phyloP scores from a whole-genome alignment of 1,140 invertebrate species.

The Drosophila azteca region DNA sequence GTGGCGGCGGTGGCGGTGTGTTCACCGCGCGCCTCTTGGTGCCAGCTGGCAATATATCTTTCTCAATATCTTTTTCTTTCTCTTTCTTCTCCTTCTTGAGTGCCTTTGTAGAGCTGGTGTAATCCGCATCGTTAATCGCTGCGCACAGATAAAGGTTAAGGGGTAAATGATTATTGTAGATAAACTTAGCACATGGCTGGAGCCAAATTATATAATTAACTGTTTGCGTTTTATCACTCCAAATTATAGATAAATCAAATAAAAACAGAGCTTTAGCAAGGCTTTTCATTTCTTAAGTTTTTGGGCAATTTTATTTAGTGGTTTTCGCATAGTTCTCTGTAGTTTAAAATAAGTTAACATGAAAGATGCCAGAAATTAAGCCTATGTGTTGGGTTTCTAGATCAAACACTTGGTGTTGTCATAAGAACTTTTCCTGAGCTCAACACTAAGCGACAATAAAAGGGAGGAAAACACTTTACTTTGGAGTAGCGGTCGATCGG shows the following conservation, averaged over 20 bases:
- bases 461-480: conserved; percentile 5
- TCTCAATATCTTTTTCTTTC: conserved; percentile 53
- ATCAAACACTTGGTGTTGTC: conserved; percentile 23
- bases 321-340: conserved; percentile 29
- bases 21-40: conserved; percentile 50
- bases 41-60: conserved; percentile 50
- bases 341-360: conserved; percentile 47
- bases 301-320: conserved; percentile 44
- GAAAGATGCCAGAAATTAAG: conserved; percentile 3
- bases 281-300: conserved; percentile 44
- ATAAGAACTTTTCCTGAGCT: conserved; percentile 28
- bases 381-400: conserved; percentile 8
- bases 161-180: not conserved
- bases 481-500: not conserved
- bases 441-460: conserved; percentile 5
- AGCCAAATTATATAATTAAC: not conserved
- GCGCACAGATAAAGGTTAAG: conserved; percentile 21
- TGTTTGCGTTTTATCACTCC: conserved; percentile 60
- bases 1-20: conserved; percentile 36
- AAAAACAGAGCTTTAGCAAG: conserved; percentile 46
- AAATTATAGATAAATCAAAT: conserved; percentile 56
- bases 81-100: conserved; percentile 73
- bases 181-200: too few relatives aligned
- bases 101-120: conserved; percentile 51
- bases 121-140: conserved; percentile 79